Evolutionary conservation across 2,888 invertebrate genomes (phyloP), one percentile per base, ranked within the genome.

Genomic region (Salticus scenicus): DNA sequence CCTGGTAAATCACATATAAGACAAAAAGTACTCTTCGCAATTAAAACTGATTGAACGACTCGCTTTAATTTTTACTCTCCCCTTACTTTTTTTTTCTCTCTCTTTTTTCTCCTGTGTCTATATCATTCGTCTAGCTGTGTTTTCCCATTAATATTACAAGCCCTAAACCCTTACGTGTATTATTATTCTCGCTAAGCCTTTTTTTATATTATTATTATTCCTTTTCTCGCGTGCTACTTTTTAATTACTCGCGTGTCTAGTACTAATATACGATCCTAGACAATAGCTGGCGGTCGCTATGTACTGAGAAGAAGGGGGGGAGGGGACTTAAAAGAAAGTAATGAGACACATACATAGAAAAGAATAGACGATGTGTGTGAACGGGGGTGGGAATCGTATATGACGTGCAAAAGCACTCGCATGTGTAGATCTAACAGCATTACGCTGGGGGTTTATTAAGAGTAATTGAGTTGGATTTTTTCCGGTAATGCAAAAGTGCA

Each of bases 211-310:
- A 30, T 24, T 31, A 30, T 17, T 74, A 31, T 64, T 70, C 57
- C 24, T 69, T 30, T 37, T 42, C 51, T 84, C 69, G 84, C 84
- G 84, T 84, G 84, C 73, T 47, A 37, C 67, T 85, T 85, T 85
- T 85, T 85, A 85, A 85, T 85, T 85, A 85, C 78, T 85, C 84
- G 84, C 78, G 78, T 79, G 78, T 64, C 33, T 33, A 28, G 37
- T 10, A 66, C 74, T 84, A 77, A 77, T 83, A 70, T 67, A 14
- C 66, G 24, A 28, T 71, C 64, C 82, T 71, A 82, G 82, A 82
- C 82, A 82, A 82, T 76, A 30, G 63, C 42, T 27, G 47, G 37
- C 66, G 67, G 66, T 64, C 66, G 14, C 30, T 70, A 37, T 69
- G 69, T 79, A 72, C 79, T 24, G 42, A 79, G 79, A 79, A 79